A percentile compares a stretch with the other conserved stretches of the same genome.
Evolutionary conservation across 2,113 vertebrate genomes (phyloP).

Genomic region (Cyphomyrus plagiostoma): DNA sequence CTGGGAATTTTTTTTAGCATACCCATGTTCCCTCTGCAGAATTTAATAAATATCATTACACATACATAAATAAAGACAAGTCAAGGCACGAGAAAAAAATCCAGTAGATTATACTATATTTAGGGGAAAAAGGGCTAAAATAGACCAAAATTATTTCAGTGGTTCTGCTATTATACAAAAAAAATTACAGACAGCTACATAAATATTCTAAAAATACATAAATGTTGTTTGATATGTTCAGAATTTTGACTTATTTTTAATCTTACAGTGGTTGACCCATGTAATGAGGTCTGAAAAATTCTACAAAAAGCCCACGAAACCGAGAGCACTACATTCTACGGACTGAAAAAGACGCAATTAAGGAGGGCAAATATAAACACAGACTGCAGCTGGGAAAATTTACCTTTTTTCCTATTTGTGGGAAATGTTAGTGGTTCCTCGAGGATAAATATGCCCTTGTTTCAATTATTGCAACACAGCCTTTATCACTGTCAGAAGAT

Average conservation of each 20-base stretch:
- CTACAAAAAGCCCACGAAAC: background rate
- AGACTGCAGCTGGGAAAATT: background rate
- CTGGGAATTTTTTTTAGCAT: background rate
- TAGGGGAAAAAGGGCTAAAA: background rate
- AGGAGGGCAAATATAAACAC: background rate
- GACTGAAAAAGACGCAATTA: background rate
- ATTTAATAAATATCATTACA: background rate
- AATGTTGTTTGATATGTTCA: background rate
- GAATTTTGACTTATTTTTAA: background rate
- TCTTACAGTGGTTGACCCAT: background rate
- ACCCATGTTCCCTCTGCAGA: background rate
- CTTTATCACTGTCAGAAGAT: slow-evolving; percentile 8
- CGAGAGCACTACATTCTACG: background rate
- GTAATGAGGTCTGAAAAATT: background rate
- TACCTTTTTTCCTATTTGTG: background rate
- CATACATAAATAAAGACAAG: background rate
- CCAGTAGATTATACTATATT: background rate
- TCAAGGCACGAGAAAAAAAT: background rate
- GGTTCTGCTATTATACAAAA: background rate
- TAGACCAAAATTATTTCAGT: background rate
- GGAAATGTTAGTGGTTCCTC: background rate
- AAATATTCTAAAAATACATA: background rate
- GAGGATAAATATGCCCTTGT: slow-evolving; percentile 9
- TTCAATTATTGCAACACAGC: slow-evolving; percentile 8
- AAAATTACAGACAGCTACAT: background rate